phyloP scores from a whole-genome alignment of 2,113 vertebrate species.

The mouse (Mus musculus) region GRCm39 chr17:46883501-46884000 shows the following conservation, averaged over 20 bases:
- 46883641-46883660: conserved; percentile 96
- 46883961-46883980: conserved; percentile 1
- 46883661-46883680: conserved; percentile 96
- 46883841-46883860: no score
- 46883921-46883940: background rate
- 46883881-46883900: no score
- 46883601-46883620: conserved; percentile 94
- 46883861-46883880: no score
- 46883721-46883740: rapidly evolving
- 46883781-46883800: background rate
- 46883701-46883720: background rate
- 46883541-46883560: conserved; percentile 96
- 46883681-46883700: conserved; percentile 82
- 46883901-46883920: no score
- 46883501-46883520: conserved; percentile 93
- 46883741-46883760: background rate
- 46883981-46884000: background rate
- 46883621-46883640: conserved; percentile 89
- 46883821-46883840: no score
- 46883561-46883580: conserved; percentile 94
- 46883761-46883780: background rate
- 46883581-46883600: conserved; percentile 95
- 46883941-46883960: background rate
- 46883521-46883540: conserved; percentile 95
- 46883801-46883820: background rate